Conservation (phyloP, 2,113 vertebrate genomes). For the Ailurus styani region DNA sequence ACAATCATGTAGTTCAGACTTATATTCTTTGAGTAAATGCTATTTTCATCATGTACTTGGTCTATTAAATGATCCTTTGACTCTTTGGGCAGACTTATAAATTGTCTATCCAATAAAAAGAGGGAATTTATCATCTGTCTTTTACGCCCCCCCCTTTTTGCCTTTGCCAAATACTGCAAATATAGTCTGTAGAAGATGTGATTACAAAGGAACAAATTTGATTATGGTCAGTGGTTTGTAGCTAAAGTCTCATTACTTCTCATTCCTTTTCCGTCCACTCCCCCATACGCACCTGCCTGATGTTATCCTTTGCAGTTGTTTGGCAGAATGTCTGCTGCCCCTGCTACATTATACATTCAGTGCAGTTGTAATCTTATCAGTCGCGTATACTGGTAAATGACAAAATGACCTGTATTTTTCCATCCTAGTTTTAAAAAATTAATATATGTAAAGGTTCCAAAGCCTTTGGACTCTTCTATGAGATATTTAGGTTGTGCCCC, state of each 20-base stretch:
- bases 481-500: neutral
- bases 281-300: neutral
- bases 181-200: neutral
- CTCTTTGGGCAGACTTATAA: conserved; percentile 6
- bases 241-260: neutral
- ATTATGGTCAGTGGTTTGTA: neutral
- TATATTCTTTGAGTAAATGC: neutral
- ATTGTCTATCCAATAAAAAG: neutral
- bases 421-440: conserved; percentile 8
- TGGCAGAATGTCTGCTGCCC: neutral
- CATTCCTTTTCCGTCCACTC: no score
- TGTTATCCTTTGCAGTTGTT: neutral
- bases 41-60: neutral
- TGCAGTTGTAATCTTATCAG: neutral
- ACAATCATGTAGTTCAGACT: neutral
- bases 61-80: neutral
- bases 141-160: neutral
- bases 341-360: neutral
- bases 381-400: neutral
- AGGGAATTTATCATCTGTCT: neutral
- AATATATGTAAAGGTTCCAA: neutral
- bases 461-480: neutral
- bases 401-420: conserved; percentile 13
- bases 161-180: neutral
- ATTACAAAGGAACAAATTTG: neutral